Conservation (phyloP, 2,888 invertebrate species). For the Eucriotettix oculatus region DNA sequence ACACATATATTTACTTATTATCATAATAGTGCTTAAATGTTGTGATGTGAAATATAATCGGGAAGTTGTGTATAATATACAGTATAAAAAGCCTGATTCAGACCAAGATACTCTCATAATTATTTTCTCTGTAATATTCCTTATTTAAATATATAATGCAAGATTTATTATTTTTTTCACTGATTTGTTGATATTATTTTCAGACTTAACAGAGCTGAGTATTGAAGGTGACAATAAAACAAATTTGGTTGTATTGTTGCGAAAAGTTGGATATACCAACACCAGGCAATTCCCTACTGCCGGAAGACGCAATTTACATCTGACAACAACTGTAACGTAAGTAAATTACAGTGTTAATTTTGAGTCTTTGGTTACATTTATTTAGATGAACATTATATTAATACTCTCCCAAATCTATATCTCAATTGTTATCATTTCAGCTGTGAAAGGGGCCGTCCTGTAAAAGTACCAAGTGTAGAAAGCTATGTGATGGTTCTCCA, state of each 20-base stretch:
- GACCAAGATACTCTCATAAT: too few species aligned
- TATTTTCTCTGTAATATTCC: too few species aligned
- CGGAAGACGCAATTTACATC: slow-evolving; percentile 70
- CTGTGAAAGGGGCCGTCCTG: slow-evolving; percentile 56
- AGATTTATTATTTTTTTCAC: too few species aligned
- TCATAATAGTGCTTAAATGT: too few species aligned
- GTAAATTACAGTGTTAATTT: slow-evolving; percentile 17
- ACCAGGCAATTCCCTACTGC: slow-evolving; percentile 86
- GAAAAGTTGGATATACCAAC: slow-evolving; percentile 83
- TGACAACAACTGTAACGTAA: slow-evolving; percentile 64
- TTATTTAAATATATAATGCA: too few species aligned
- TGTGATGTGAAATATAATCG: too few species aligned
- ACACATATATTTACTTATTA: too few species aligned
- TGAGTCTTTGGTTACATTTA: too few species aligned
- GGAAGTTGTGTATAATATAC: too few species aligned
- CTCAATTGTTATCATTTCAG: slow-evolving; percentile 23
- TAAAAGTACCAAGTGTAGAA: slow-evolving; percentile 60
- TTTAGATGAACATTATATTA: too few species aligned
- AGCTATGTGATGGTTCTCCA: slow-evolving; percentile 77
- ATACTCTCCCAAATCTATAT: too few species aligned
- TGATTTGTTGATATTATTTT: slow-evolving; percentile 5
- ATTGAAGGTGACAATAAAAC: slow-evolving; percentile 83
- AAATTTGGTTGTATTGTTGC: slow-evolving; percentile 71
- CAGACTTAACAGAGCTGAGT: slow-evolving; percentile 71
- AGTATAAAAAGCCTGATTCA: too few species aligned